Evolutionary conservation across 2,113 vertebrate genomes (phyloP), one percentile per base, ranked within the genome.

Genomic region (Nanger granti): DNA sequence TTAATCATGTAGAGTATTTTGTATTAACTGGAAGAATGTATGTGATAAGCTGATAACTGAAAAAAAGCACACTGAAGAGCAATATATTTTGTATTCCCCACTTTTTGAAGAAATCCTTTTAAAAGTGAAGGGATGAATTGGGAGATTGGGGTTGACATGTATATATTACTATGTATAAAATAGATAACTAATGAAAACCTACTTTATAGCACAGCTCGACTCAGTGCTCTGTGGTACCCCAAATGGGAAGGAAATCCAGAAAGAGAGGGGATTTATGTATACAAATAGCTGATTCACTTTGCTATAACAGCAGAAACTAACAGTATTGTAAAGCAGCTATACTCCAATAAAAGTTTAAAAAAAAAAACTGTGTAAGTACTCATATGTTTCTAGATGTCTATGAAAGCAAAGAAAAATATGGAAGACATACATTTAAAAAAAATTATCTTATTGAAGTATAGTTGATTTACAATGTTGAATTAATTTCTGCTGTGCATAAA

Each of bases 401-500:
- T 59, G 64, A 66, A 96, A 92, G 18, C 90, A 97, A 89, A 91
- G 64, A 44, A 90, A 97, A 93, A 83, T 64, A 92, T 29, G 20
- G 41, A 85, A 79, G 59, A 41, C 29, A 86, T 20, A 57, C 6
- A 93, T 76, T 22, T 37, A 2, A 2, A 47, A 47, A 47, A 47
- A 49, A 3, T 49, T 34, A 82, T 3, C 15, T 83, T 83, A 52
- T 83, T 52, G 80, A 83, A 52, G 12, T 83, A 20, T 52, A 52
- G 47, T 83, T 83, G 29, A 83, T 52, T 52, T 83, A 52, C 29
- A 52, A 20, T 52, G 47, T 49, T 49, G 44, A 47, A 28, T 82
- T 83, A 52, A 83, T 83, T 83, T 83, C 47, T 52, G 47, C 47
- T 52, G 5, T 34, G 52, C 9, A 52, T 5, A 49, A 52, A 83